Percentiles rank a stretch among this genome's conserved stretches.
Evolutionary conservation across 1,140 invertebrate genomes (phyloP).

Genomic region (Aphelinus certus): DNA sequence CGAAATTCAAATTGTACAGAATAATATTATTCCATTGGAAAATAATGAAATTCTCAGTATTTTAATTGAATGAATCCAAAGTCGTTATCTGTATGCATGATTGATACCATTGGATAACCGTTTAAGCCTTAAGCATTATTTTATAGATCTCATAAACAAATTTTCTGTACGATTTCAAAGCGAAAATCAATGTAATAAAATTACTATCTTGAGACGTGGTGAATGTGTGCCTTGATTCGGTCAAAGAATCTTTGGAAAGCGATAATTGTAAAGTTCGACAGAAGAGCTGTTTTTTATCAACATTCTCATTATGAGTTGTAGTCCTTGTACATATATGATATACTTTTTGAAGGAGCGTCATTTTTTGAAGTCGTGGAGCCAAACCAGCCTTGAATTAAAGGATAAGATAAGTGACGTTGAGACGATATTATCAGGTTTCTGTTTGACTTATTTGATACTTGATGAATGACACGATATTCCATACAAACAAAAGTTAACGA

Average conservation of each 20-base stretch:
- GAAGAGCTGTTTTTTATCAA: constrained; percentile 13
- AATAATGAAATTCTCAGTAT: too few species aligned
- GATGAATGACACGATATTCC: too few species aligned
- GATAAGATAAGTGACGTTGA: background rate
- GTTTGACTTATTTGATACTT: background rate
- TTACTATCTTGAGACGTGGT: background rate
- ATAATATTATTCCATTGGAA: too few species aligned
- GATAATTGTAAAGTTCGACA: constrained; percentile 14
- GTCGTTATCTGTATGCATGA: too few species aligned
- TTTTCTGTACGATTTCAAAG: too few species aligned
- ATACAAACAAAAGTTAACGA: too few species aligned
- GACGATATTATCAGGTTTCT: constrained; percentile 7
- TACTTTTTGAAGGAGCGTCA: constrained; percentile 2
- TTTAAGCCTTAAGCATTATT: too few species aligned
- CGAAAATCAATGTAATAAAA: background rate
- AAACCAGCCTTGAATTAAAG: constrained; percentile 29
- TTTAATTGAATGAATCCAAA: too few species aligned
- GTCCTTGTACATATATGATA: constrained; percentile 10
- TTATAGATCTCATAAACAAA: too few species aligned
- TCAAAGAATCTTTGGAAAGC: constrained; percentile 27
- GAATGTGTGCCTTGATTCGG: constrained; percentile 34
- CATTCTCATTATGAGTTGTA: background rate
- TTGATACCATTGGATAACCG: too few species aligned
- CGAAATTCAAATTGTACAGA: too few species aligned
- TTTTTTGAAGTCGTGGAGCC: constrained; percentile 5